These are phyloP conservation scores for Salvelinus alpinus DNA, from an alignment of 2,113 vertebrate genomes.

Conservation along the genomic window DNA sequence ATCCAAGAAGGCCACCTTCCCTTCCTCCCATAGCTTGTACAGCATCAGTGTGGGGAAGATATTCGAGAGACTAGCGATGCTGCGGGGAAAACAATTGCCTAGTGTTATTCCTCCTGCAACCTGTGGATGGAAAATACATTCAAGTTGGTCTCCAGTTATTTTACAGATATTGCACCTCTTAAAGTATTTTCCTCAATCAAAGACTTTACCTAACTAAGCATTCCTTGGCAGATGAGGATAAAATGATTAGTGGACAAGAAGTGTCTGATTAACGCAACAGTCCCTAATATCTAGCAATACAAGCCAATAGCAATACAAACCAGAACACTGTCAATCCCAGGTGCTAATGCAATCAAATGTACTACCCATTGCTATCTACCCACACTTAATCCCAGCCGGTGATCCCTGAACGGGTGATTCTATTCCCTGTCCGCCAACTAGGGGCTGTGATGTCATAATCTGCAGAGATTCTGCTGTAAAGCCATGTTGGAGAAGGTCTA, in stretches of 20 bases:
- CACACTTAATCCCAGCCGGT: conserved; percentile 61
- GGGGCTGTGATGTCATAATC: conserved; percentile 69
- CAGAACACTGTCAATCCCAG: neutral
- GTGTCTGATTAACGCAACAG: neutral
- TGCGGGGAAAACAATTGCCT: conserved; percentile 44
- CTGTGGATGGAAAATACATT: neutral
- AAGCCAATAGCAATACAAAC: conserved; percentile 4
- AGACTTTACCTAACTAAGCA: too few species aligned
- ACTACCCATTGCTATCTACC: conserved; percentile 18
- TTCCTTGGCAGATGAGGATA: neutral
- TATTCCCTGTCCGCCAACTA: conserved; percentile 42
- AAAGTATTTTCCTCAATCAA: neutral
- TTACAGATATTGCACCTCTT: neutral
- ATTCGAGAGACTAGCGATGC: conserved; percentile 90
- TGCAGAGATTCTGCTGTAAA: conserved; percentile 42
- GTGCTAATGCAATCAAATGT: neutral
- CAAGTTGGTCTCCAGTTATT: neutral
- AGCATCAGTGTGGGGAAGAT: conserved; percentile 90
- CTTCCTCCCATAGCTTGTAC: conserved; percentile 91
- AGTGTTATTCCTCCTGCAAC: neutral
- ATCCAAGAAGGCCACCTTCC: conserved; percentile 81
- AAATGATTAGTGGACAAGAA: neutral
- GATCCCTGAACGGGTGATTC: conserved; percentile 45
- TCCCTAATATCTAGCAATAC: neutral
- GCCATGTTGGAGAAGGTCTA: conserved; percentile 15